Conservation (phyloP, 2,797 vertebrate species). For the Luscinia luscinia region DNA sequence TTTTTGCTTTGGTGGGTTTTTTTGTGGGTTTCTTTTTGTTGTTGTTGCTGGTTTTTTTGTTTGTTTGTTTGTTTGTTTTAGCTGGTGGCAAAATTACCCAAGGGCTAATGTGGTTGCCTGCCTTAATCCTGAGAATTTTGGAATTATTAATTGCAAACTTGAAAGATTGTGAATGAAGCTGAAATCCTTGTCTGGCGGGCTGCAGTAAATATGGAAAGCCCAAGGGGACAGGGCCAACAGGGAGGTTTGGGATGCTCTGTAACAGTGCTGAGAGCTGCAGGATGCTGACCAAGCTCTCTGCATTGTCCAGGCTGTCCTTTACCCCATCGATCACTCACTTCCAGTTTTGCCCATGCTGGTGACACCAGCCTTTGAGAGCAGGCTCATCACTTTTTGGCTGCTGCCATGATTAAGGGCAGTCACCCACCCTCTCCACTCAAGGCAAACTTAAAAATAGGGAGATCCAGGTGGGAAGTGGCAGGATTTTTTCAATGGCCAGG, state of each 20-base stretch:
- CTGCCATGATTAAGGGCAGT: background rate
- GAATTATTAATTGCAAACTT: slow-evolving; percentile 6
- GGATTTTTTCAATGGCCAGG: background rate
- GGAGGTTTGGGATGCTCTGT: background rate
- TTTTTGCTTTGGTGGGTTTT: background rate
- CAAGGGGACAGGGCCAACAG: background rate
- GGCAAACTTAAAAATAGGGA: background rate
- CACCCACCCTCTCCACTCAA: background rate
- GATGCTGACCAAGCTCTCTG: background rate
- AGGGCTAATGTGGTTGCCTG: background rate
- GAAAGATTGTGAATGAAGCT: background rate
- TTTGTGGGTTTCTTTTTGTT: too few species aligned
- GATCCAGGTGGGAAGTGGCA: background rate
- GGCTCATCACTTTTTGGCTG: background rate
- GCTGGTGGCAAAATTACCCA: background rate
- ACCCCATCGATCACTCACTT: background rate
- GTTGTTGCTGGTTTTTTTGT: too few species aligned
- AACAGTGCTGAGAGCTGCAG: background rate
- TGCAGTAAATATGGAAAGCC: background rate
- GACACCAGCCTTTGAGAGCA: background rate
- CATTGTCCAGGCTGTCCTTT: background rate
- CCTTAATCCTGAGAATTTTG: background rate
- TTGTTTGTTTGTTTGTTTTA: background rate
- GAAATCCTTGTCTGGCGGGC: background rate
- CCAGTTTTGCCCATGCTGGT: background rate